Evolutionary conservation across 2,113 vertebrate species (phyloP).

Genomic region (Oceanodroma tethys): DNA sequence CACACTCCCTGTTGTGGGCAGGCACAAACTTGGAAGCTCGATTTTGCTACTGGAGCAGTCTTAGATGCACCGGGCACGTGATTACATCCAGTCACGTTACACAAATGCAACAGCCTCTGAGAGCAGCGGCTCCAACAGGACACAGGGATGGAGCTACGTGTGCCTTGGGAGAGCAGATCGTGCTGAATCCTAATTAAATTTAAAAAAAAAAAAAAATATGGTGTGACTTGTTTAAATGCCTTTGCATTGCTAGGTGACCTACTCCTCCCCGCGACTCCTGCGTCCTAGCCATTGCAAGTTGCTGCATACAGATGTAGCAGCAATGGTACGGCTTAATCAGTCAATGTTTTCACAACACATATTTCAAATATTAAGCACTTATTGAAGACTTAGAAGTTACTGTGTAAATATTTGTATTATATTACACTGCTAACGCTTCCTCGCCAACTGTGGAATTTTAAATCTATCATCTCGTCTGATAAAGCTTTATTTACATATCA

Average conservation of each 20-base stretch:
- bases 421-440: conserved; percentile 48
- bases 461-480: conserved; percentile 56
- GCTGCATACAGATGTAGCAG: conserved; percentile 41
- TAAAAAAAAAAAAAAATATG: not conserved
- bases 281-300: not conserved
- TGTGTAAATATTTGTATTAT: conserved; percentile 66
- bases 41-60: not conserved
- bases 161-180: not conserved
- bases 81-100: not conserved
- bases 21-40: not conserved
- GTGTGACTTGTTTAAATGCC: not conserved
- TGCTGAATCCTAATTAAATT: not conserved
- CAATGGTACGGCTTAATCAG: conserved; percentile 40
- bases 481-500: conserved; percentile 68
- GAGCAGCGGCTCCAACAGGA: not conserved
- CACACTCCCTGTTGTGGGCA: not conserved
- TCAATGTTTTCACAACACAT: conserved; percentile 63
- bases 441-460: conserved; percentile 58
- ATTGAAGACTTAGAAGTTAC: conserved; percentile 63
- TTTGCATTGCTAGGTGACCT: not conserved
- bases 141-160: not conserved
- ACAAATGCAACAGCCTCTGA: not conserved
- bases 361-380: conserved; percentile 66
- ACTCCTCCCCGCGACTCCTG: not conserved
- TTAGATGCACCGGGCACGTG: not conserved